phyloP scores from a whole-genome alignment of 2,113 vertebrate species.

The Zonotrichia leucophrys region DNA sequence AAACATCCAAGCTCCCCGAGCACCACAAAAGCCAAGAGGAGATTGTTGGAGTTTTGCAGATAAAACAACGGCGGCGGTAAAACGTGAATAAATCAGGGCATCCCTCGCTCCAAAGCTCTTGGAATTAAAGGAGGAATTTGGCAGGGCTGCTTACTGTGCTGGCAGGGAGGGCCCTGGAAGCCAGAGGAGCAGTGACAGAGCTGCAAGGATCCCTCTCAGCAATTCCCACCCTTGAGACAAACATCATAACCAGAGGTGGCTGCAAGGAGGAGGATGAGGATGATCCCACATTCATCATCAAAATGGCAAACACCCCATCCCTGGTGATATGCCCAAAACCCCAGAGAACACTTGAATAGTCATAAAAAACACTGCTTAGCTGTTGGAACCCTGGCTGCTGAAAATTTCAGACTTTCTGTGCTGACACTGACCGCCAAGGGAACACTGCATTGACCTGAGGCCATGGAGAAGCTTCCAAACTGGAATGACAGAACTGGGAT shows the following conservation, averaged over 20 bases:
- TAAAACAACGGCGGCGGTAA: not conserved
- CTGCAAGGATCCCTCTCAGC: slow-evolving; percentile 71
- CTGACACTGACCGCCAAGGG: not conserved
- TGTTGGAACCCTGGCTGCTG: not conserved
- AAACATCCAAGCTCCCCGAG: slow-evolving; percentile 2
- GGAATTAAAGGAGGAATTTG: not conserved
- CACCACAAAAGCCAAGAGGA: not conserved
- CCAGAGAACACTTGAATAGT: fast-evolving
- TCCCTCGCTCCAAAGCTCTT: not conserved
- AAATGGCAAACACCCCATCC: fast-evolving
- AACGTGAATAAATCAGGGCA: not conserved
- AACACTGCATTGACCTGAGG: not conserved
- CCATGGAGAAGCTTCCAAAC: not conserved
- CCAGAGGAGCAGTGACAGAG: slow-evolving; percentile 80
- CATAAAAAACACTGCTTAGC: not conserved
- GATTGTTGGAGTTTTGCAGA: not conserved
- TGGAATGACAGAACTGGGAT: not conserved
- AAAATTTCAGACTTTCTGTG: not conserved
- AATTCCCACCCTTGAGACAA: slow-evolving; percentile 82
- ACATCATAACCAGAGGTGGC: slow-evolving; percentile 71
- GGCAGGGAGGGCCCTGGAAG: slow-evolving; percentile 85
- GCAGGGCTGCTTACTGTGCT: slow-evolving; percentile 76
- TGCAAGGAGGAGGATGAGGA: slow-evolving; percentile 43
- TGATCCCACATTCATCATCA: fast-evolving
- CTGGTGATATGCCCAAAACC: not conserved